Evolutionary conservation across 2,888 invertebrate genomes (phyloP), one percentile per base, ranked within the genome.

Genomic region (Plebejus anna): DNA sequence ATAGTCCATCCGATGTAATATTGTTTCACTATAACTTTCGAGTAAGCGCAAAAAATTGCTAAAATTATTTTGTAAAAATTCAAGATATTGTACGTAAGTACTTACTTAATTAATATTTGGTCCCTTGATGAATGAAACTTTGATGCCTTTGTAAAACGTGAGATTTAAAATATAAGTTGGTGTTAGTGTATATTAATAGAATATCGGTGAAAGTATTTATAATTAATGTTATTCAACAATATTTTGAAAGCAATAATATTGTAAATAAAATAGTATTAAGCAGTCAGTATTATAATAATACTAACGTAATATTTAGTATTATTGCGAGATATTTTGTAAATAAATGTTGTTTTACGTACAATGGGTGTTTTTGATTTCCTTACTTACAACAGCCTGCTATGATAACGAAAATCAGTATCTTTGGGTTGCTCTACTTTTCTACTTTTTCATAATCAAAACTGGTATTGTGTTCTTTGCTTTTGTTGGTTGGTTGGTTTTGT

Each of bases 301-400:
- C 28, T 75, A 61, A 42, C 51, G 28, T 32, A 55, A 38, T 36
- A 57, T 28, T 71, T 71, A 76, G 36, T 70, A 3, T 22, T 55
- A 76, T 38, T 61, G 42, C 42, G 22, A 71, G 57, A 66, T 70
- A 71, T 71, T 76, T 59, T 76, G 76, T 76, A 76, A 76, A 76
- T 76, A 76, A 76, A 76, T 42, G 55, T 76, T 76, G 71, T 66
- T 61, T 75, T 55, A 47, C 32, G 59, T 57, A 76, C 42, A 61
- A 57, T 51, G 16, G 57, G 13, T n/a, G 16, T 66, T 51, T 75
- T 59, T 72, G 28, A 75, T 75, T 73, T 55, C 11, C 51, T 72
- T 9, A 38, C 51, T 72, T 9, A 38, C 7, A 71, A 9, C 22
- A 22, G 22, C 22, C 22, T 22, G 22, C 7, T 71, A 38, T 16